Evolutionary conservation across 2,888 invertebrate species (phyloP), one percentile per base, ranked within the genome.

Genomic region (Cerastis rubricosa): DNA sequence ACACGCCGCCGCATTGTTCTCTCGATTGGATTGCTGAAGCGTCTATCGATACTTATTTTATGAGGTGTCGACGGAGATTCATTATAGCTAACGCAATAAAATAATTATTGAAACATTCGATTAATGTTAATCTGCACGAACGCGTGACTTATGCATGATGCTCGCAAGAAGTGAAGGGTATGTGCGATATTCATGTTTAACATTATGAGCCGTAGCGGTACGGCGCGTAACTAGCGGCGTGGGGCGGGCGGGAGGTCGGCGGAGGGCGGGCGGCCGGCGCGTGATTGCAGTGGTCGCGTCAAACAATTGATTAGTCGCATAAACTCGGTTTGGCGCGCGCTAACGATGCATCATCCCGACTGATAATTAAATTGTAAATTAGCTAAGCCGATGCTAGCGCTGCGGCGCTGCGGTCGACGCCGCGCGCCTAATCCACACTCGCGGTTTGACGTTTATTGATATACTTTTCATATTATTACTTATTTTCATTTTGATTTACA

Each of bases 221-320:
- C 57, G 74, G 80, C 88, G 71, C 71, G 80, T 74, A 80, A 65
- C 72, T 75, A 79, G 75, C 67, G 64, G 71, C 66, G 80, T 64
- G 73, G 70, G 87, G 85, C 80, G 83, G 88, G 86, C 87, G 90
- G 85, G 82, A 43, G 64, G 64, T 25, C 63, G 87, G 82, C 66
- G 87, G 85, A 73, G 88, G 89, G 89, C 89, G 89, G 88, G 87
- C 86, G 88, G 90, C 89, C 89, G 91, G 93, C 93, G 92, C 95
- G 95, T 96, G 96, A 96, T 96, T 96, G 96, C 95, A 92, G 90
- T 91, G 95, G 95, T 95, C 96, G 95, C 96, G 96, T 96, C 96
- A 96, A 96, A 96, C 96, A 96, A 96, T 96, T 96, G 96, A 96
- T 96, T 96, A 96, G 96, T 96, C 94, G 95, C 95, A 96, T 96